Conservation (phyloP, 1,140 invertebrate species). For the Heliconius nattereri region DNA sequence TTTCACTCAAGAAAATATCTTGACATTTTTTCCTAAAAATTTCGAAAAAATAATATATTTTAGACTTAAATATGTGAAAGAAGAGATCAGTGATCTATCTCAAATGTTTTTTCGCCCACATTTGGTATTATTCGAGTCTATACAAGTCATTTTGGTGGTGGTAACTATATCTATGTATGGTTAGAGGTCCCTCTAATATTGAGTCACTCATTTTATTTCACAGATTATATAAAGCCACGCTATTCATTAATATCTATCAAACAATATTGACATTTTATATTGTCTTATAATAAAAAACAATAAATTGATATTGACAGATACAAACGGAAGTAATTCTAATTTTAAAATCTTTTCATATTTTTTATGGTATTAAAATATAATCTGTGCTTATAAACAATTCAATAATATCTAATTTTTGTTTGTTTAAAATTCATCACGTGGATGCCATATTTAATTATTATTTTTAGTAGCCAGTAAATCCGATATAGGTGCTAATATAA, state of each 20-base stretch:
- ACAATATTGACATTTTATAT: background rate
- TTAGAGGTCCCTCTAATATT: conserved; percentile 27
- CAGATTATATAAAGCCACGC: background rate
- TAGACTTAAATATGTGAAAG: no score
- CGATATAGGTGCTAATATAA: conserved; percentile 42
- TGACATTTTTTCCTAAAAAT: no score
- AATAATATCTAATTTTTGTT: conserved; percentile 25
- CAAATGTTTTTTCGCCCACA: no score
- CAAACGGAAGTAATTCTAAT: background rate
- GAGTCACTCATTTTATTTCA: background rate
- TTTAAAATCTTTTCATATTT: background rate
- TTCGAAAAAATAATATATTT: no score
- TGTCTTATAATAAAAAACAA: background rate
- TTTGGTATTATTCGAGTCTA: conserved; percentile 8
- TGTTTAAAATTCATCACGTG: conserved; percentile 20
- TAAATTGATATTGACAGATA: background rate
- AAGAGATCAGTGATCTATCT: no score
- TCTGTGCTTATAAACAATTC: background rate
- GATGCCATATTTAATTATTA: conserved; percentile 40
- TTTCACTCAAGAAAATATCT: no score
- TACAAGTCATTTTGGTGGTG: conserved; percentile 46
- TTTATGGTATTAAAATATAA: background rate
- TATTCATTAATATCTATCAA: no score
- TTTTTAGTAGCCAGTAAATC: conserved; percentile 31
- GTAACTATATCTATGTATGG: conserved; percentile 28